A percentile compares a stretch with the other conserved stretches of the same genome.
Conservation (phyloP, 2,888 invertebrate genomes). For the Troides oblongomaculatus region DNA sequence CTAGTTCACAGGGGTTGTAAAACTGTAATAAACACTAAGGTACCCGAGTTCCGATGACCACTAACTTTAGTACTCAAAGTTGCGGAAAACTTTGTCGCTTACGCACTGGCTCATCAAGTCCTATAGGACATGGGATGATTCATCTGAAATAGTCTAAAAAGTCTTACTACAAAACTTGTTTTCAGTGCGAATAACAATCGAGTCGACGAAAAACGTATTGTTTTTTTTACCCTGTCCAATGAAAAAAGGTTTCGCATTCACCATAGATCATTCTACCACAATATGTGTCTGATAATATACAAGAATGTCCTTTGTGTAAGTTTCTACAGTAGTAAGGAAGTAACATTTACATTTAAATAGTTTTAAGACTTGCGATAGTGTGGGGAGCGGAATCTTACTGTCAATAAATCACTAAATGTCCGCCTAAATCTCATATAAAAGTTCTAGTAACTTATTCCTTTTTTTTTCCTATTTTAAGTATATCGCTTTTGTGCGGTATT, state of each 20-base stretch:
- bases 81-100: too few species aligned
- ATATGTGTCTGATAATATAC: not conserved
- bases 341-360: constrained; percentile 15
- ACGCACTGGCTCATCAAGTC: too few species aligned
- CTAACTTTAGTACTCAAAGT: too few species aligned
- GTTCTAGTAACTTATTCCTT: not conserved
- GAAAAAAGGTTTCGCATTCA: not conserved
- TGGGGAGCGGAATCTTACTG: not conserved
- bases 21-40: too few species aligned
- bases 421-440: not conserved
- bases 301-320: not conserved
- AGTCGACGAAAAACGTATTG: not conserved
- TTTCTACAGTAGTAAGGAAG: not conserved
- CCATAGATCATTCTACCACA: constrained; percentile 1
- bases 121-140: too few species aligned
- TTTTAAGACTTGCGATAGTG: constrained; percentile 1
- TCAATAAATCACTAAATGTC: constrained; percentile 3
- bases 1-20: too few species aligned
- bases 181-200: not conserved
- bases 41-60: too few species aligned
- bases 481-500: not conserved
- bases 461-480: not conserved
- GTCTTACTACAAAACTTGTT: not conserved
- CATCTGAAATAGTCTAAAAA: too few species aligned
- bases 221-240: not conserved